phyloP scores from a whole-genome alignment of 53 echinoderm and acorn worm genomes.

The Mesocentrotus franciscanus region DNA sequence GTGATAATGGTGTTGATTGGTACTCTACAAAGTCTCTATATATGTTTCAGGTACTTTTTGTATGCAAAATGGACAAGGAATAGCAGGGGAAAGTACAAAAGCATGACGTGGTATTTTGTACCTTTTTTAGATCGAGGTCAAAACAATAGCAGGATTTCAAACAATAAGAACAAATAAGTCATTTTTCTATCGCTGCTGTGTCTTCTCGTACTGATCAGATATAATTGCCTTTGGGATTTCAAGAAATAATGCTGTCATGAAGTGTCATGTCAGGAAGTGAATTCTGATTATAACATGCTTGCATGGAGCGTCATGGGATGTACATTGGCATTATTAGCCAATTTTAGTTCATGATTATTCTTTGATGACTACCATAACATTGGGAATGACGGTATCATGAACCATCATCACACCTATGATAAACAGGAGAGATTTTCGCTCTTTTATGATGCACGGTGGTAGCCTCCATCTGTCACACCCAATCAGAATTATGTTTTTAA shows the following conservation, averaged over 20 bases:
- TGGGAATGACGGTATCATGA: not conserved
- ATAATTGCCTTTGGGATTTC: constrained; percentile 25
- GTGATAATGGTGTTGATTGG: not conserved
- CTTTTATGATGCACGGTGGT: not conserved
- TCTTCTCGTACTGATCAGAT: not conserved
- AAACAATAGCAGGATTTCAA: not conserved
- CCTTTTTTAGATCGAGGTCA: not conserved
- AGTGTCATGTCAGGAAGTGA: constrained; percentile 4
- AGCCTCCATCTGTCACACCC: constrained; percentile 57
- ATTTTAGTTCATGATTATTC: not conserved
- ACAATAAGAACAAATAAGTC: not conserved
- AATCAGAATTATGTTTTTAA: constrained; percentile 66
- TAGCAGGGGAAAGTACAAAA: not conserved
- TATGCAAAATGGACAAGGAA: not conserved
- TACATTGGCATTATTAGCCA: not conserved
- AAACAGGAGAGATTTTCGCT: not conserved
- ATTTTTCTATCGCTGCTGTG: not conserved
- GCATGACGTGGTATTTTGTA: not conserved
- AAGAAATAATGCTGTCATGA: not conserved
- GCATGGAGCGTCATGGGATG: not conserved
- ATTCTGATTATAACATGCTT: constrained; percentile 11
- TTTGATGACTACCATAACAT: constrained; percentile 36
- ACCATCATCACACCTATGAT: constrained; percentile 10
- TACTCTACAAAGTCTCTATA: no score
- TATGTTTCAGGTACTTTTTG: not conserved